Evolutionary conservation across 2,113 vertebrate species (phyloP).

Genomic region (Calcarius ornatus): DNA sequence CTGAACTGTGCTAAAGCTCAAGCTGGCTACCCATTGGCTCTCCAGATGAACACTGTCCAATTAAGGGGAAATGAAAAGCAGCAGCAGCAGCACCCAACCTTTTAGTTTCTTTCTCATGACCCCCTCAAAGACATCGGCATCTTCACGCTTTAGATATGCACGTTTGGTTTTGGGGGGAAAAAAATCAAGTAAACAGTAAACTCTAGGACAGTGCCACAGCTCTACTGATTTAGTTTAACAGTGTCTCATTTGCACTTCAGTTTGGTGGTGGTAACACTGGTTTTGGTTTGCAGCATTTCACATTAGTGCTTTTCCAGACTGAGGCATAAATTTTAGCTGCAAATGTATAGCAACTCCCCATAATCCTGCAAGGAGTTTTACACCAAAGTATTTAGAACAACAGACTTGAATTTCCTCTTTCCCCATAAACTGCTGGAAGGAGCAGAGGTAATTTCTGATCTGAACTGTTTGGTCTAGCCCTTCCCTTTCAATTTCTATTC

Average conservation of each 20-base stretch:
- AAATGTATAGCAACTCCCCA: not conserved
- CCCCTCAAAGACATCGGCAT: rapidly evolving
- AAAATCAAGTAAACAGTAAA: not conserved
- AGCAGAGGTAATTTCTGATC: not conserved
- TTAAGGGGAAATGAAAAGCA: not conserved
- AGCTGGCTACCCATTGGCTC: not conserved
- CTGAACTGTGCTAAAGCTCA: not conserved
- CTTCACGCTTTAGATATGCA: not conserved
- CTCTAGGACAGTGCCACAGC: not conserved
- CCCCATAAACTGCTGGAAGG: not conserved
- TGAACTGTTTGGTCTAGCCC: rapidly evolving
- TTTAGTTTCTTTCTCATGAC: not conserved
- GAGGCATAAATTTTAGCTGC: not conserved
- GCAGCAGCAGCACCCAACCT: not conserved
- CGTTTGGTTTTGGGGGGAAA: not conserved
- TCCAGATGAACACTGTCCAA: not conserved
- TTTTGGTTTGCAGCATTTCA: not conserved
- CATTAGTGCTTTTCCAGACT: not conserved
- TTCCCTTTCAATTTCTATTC: not conserved
- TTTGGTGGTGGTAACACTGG: not conserved
- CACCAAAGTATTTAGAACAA: not conserved
- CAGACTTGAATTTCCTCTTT: not conserved
- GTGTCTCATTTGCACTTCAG: not conserved
- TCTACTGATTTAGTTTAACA: not conserved
- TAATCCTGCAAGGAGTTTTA: not conserved